Evolutionary conservation across 2,113 vertebrate species (phyloP).

Genomic region (Gadus macrocephalus): DNA sequence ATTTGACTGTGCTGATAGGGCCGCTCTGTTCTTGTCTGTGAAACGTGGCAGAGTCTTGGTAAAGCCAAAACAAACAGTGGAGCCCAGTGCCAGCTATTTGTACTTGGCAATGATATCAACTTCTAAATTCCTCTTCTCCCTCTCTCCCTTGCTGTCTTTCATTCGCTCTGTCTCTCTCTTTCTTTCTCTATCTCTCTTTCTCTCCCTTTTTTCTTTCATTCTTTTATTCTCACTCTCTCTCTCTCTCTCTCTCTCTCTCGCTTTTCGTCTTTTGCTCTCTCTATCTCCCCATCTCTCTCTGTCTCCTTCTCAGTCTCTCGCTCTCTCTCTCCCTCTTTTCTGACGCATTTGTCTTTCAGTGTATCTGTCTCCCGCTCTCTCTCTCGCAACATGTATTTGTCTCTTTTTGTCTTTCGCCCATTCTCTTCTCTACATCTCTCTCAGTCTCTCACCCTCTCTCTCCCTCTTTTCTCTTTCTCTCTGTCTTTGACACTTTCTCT

Average conservation of each 20-base stretch:
- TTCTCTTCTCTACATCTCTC: too few species aligned
- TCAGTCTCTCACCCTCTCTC: too few species aligned
- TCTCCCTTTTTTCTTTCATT: background rate
- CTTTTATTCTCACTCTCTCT: background rate
- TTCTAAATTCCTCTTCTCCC: background rate
- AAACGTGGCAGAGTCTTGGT: background rate
- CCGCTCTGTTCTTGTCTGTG: background rate
- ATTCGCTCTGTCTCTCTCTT: background rate
- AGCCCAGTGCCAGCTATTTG: background rate
- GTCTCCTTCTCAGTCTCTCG: background rate
- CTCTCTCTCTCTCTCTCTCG: background rate
- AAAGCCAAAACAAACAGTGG: conserved; percentile 31
- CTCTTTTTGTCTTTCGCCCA: too few species aligned
- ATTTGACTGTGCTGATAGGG: conserved; percentile 10
- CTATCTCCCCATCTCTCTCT: background rate
- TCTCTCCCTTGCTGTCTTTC: background rate
- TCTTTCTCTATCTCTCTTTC: background rate
- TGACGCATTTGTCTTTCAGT: too few species aligned
- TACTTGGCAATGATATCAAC: background rate
- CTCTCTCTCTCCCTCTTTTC: background rate
- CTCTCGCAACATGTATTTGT: background rate
- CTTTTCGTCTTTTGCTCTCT: background rate
- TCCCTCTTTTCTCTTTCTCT: too few species aligned
- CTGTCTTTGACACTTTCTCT: too few species aligned
- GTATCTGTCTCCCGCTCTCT: background rate